Evolutionary conservation across 2,113 vertebrate species (phyloP).

Genomic region (Nibea coibor): DNA sequence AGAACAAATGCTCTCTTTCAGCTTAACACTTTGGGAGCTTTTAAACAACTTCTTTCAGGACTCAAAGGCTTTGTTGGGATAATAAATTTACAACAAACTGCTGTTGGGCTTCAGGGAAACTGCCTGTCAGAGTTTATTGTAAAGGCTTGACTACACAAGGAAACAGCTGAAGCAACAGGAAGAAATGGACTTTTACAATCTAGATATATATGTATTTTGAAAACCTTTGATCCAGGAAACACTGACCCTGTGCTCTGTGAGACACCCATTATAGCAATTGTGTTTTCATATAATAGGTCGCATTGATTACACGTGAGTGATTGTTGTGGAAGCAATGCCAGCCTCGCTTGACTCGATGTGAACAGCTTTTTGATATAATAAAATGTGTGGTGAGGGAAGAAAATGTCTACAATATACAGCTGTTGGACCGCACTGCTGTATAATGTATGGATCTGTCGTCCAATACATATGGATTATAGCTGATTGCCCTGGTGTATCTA

Average conservation of each 20-base stretch:
- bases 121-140: not conserved
- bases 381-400: too few relatives aligned
- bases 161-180: slow-evolving; percentile 14
- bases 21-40: not conserved
- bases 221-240: not conserved
- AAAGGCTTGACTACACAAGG: not conserved
- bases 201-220: too few relatives aligned
- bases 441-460: not conserved
- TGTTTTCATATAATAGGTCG: not conserved
- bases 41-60: not conserved
- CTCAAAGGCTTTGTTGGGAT: not conserved
- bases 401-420: too few relatives aligned
- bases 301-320: slow-evolving; percentile 15
- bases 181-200: not conserved
- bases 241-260: not conserved
- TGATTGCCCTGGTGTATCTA: not conserved
- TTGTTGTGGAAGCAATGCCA: not conserved
- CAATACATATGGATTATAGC: not conserved
- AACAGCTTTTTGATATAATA: too few relatives aligned
- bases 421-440: not conserved
- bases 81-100: slow-evolving; percentile 15
- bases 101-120: not conserved
- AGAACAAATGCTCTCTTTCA: slow-evolving; percentile 19
- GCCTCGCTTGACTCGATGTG: too few relatives aligned
- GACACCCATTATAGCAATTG: not conserved